phyloP scores from a whole-genome alignment of 2,113 vertebrate genomes.

The Varanus komodoensis region DNA sequence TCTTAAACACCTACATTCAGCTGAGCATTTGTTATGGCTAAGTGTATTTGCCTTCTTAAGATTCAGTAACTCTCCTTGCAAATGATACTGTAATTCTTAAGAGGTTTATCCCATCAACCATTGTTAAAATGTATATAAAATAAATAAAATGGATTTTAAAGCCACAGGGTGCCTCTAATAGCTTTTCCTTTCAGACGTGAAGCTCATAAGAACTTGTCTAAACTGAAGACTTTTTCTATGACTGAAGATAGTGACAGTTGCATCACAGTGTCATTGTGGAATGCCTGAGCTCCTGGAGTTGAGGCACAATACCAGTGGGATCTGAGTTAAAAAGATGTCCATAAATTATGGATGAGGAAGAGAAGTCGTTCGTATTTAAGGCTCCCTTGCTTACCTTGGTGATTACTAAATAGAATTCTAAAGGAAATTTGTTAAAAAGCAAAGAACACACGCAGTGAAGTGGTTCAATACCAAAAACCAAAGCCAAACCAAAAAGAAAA shows the following conservation, averaged over 20 bases:
- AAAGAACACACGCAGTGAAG: slow-evolving; percentile 16
- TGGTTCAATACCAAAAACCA: neutral
- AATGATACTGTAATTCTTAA: slow-evolving; percentile 71
- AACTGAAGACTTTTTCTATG: slow-evolving; percentile 47
- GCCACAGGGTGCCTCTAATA: slow-evolving; percentile 65
- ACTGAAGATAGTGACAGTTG: slow-evolving; percentile 53
- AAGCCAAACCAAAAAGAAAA: no score
- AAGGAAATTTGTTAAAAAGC: slow-evolving; percentile 43
- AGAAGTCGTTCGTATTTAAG: slow-evolving; percentile 70
- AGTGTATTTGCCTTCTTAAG: slow-evolving; percentile 61
- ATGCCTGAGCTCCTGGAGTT: slow-evolving; percentile 67
- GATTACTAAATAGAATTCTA: slow-evolving; percentile 66
- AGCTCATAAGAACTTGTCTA: slow-evolving; percentile 62
- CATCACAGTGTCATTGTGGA: slow-evolving; percentile 45
- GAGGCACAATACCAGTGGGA: slow-evolving; percentile 68
- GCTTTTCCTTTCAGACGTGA: slow-evolving; percentile 63
- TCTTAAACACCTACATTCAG: slow-evolving; percentile 58
- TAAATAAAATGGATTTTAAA: slow-evolving; percentile 73
- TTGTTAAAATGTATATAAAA: slow-evolving; percentile 78
- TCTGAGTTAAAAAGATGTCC: slow-evolving; percentile 60
- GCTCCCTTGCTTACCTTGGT: slow-evolving; percentile 46
- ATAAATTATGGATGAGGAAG: slow-evolving; percentile 74
- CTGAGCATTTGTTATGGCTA: slow-evolving; percentile 49
- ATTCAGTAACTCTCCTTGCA: slow-evolving; percentile 61
- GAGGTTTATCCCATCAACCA: slow-evolving; percentile 68